Conservation (phyloP, 2,113 vertebrate genomes). For the Dascyllus trimaculatus region DNA sequence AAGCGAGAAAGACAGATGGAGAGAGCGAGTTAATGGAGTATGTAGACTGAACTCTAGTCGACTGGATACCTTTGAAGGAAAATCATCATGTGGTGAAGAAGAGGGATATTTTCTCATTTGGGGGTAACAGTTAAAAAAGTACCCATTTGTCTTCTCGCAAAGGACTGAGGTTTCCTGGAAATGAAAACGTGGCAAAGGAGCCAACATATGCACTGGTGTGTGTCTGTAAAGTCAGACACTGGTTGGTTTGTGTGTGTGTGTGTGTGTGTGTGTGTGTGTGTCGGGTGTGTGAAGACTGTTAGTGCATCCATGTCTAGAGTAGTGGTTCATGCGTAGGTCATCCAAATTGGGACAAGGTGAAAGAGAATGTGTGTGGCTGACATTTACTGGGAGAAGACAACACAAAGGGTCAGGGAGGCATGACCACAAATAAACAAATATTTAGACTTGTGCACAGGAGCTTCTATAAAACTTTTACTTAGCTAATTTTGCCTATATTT, state of each 20-base stretch:
- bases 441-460: constrained; percentile 15
- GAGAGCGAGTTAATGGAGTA: constrained; percentile 74
- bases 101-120: constrained; percentile 80
- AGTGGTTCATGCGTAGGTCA: constrained; percentile 64
- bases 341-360: constrained; percentile 71
- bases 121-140: constrained; percentile 79
- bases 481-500: background rate
- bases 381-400: constrained; percentile 46
- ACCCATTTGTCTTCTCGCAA: constrained; percentile 76
- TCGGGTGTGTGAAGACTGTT: constrained; percentile 39
- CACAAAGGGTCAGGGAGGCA: constrained; percentile 17
- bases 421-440: constrained; percentile 48
- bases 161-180: constrained; percentile 78
- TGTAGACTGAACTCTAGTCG: constrained; percentile 66
- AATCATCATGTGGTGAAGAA: constrained; percentile 74
- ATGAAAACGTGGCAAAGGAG: constrained; percentile 51
- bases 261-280: constrained; percentile 41
- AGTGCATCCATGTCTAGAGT: constrained; percentile 50
- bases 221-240: constrained; percentile 61
- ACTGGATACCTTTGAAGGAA: constrained; percentile 76
- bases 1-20: constrained; percentile 68
- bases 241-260: constrained; percentile 54
- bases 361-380: constrained; percentile 58
- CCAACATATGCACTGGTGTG: constrained; percentile 72
- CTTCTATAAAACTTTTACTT: background rate